Conservation (phyloP, 2,888 invertebrate species). For the Ganaspis brasiliensis region DNA sequence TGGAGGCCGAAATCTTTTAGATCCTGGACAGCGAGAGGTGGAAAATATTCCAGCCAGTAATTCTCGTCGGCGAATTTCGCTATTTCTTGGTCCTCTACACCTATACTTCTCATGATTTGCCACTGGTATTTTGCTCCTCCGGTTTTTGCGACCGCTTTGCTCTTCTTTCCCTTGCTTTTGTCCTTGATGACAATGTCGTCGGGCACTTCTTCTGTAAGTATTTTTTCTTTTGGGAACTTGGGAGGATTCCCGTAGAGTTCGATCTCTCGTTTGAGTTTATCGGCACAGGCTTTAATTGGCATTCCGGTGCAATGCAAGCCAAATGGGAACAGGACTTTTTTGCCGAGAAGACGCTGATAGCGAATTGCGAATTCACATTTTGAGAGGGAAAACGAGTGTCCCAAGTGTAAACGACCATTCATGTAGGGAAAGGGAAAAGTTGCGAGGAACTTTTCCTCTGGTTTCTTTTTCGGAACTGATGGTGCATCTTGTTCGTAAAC, state of each 20-base stretch:
- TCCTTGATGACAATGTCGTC: constrained; percentile 87
- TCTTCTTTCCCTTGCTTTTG: constrained; percentile 96
- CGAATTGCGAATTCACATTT: constrained; percentile 98
- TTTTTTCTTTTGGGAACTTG: constrained; percentile 86
- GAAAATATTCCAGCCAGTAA: constrained; percentile 99
- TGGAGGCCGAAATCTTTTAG: constrained; percentile 94
- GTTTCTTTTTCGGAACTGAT: constrained; percentile 81
- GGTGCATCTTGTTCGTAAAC: constrained; percentile 93
- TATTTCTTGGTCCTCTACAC: constrained; percentile 95
- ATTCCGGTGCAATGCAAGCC: constrained; percentile 99
- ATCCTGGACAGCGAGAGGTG: constrained; percentile 93
- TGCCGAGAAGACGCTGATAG: constrained; percentile 95
- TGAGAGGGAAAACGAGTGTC: constrained; percentile 97
- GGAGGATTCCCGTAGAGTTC: constrained; percentile 96
- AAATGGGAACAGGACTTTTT: constrained; percentile 96
- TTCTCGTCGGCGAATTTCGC: constrained; percentile 93
- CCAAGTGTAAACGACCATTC: constrained; percentile 99
- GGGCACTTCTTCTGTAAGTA: constrained; percentile 80
- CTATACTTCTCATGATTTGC: constrained; percentile 98
- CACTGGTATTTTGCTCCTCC: constrained; percentile 96
- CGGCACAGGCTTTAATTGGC: constrained; percentile 99
- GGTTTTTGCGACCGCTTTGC: constrained; percentile 96
- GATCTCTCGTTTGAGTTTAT: constrained; percentile 97
- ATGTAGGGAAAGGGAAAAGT: constrained; percentile 99
- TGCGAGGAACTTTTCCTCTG: constrained; percentile 92